phyloP scores from a whole-genome alignment of 1,140 invertebrate species.

The Neuroterus valhalla region DNA sequence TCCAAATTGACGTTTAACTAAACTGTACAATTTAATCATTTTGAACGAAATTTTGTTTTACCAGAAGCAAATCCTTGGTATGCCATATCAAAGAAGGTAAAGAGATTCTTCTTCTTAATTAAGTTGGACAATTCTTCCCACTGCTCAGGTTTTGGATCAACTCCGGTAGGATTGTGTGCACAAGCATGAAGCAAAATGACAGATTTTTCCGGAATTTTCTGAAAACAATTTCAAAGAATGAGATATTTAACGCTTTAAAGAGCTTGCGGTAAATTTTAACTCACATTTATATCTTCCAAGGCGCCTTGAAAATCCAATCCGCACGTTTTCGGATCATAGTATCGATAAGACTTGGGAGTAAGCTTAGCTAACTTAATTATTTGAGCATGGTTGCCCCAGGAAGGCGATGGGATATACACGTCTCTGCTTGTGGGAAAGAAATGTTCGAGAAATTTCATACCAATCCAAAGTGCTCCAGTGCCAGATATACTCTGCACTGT shows the following conservation, averaged over 20 bases:
- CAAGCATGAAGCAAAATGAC: slow-evolving; percentile 97
- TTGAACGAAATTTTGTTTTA: slow-evolving; percentile 51
- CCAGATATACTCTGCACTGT: slow-evolving; percentile 95
- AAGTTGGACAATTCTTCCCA: slow-evolving; percentile 88
- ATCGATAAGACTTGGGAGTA: slow-evolving; percentile 92
- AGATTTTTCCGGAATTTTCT: slow-evolving; percentile 96
- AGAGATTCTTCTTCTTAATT: slow-evolving; percentile 89
- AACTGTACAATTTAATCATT: slow-evolving; percentile 4
- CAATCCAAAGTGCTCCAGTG: slow-evolving; percentile 96
- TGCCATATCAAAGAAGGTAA: slow-evolving; percentile 99
- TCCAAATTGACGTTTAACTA: slow-evolving; percentile 12
- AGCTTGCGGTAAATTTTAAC: slow-evolving; percentile 48
- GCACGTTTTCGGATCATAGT: slow-evolving; percentile 97
- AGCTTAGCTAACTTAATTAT: slow-evolving; percentile 94
- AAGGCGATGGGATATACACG: slow-evolving; percentile 94
- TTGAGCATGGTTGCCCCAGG: slow-evolving; percentile 98
- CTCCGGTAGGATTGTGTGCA: slow-evolving; percentile 99
- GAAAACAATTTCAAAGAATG: too few relatives aligned
- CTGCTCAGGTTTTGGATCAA: slow-evolving; percentile 94
- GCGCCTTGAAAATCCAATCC: slow-evolving; percentile 95
- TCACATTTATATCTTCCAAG: slow-evolving; percentile 92
- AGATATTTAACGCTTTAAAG: too few relatives aligned
- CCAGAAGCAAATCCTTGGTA: slow-evolving; percentile 97
- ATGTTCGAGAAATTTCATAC: slow-evolving; percentile 90
- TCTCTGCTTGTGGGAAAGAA: slow-evolving; percentile 91